phyloP scores from a whole-genome alignment of 2,888 invertebrate genomes.

The Platycheirus rosarum region DNA sequence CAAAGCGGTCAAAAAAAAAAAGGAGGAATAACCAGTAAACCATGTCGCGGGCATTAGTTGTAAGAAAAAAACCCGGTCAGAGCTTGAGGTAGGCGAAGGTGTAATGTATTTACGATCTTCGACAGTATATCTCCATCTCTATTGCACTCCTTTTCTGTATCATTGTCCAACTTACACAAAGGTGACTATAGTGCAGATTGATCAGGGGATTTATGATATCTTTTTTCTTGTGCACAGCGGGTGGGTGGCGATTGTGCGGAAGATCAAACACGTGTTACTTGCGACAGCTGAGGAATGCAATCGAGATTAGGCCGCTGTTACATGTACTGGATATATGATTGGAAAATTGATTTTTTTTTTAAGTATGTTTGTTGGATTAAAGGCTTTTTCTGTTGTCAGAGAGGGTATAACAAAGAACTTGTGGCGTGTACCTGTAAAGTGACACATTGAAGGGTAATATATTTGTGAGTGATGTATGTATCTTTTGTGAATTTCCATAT shows the following conservation, averaged over 20 bases:
- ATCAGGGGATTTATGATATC: slow-evolving; percentile 47
- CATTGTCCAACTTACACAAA: slow-evolving; percentile 26
- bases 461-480: slow-evolving; percentile 63
- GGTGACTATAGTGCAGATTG: slow-evolving; percentile 30
- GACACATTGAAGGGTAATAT: slow-evolving; percentile 68
- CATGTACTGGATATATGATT: slow-evolving; percentile 38
- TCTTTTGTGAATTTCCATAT: slow-evolving; percentile 30
- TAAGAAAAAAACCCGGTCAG: slow-evolving; percentile 21
- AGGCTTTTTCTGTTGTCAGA: slow-evolving; percentile 38
- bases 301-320: slow-evolving; percentile 27
- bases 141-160: slow-evolving; percentile 7
- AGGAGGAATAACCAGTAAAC: slow-evolving; percentile 35
- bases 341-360: slow-evolving; percentile 39
- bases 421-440: slow-evolving; percentile 41
- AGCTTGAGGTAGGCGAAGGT: slow-evolving; percentile 51
- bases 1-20: slow-evolving; percentile 23
- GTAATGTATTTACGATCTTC: slow-evolving; percentile 51
- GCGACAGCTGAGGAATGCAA: slow-evolving; percentile 65
- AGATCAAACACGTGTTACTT: slow-evolving; percentile 64
- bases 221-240: slow-evolving; percentile 31
- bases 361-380: slow-evolving; percentile 15
- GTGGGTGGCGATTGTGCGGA: slow-evolving; percentile 55
- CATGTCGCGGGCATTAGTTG: slow-evolving; percentile 25
- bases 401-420: slow-evolving; percentile 50
- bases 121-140: slow-evolving; percentile 9